phyloP scores from a whole-genome alignment of 2,113 vertebrate genomes.

The Enhydra lutris region DNA sequence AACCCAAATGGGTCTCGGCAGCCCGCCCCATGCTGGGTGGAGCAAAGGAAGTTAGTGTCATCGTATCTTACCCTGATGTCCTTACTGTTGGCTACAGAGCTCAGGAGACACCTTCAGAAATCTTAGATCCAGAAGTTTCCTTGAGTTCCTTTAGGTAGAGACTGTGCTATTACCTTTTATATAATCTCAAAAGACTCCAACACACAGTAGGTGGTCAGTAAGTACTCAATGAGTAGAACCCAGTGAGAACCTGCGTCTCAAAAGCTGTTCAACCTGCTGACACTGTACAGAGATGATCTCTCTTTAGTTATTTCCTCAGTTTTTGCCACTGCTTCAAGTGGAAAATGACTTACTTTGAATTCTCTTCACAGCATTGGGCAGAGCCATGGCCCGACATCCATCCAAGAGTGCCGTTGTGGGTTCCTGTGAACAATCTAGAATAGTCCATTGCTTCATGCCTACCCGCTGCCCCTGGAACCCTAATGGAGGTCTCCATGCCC shows the following conservation, averaged over 20 bases:
- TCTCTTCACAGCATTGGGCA: neutral
- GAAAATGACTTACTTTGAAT: neutral
- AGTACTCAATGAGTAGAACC: neutral
- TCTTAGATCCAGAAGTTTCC: neutral
- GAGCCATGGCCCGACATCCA: neutral
- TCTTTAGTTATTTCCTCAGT: neutral
- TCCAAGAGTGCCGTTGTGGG: neutral
- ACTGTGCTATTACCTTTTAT: neutral
- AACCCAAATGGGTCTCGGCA: neutral
- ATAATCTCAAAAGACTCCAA: neutral
- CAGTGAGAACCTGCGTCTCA: neutral
- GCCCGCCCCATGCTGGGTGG: neutral
- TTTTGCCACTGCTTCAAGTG: neutral
- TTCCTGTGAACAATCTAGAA: fast-evolving
- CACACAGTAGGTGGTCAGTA: neutral
- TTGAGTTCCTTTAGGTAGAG: neutral
- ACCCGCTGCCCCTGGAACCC: neutral
- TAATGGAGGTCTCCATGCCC: no score
- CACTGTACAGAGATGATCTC: neutral
- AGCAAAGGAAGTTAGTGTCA: neutral
- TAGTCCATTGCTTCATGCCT: no score
- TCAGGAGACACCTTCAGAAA: neutral
- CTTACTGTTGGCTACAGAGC: neutral
- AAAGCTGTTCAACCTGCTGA: neutral
- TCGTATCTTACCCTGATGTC: neutral